Conservation (phyloP, 2,113 vertebrate species). For the Uria lomvia region DNA sequence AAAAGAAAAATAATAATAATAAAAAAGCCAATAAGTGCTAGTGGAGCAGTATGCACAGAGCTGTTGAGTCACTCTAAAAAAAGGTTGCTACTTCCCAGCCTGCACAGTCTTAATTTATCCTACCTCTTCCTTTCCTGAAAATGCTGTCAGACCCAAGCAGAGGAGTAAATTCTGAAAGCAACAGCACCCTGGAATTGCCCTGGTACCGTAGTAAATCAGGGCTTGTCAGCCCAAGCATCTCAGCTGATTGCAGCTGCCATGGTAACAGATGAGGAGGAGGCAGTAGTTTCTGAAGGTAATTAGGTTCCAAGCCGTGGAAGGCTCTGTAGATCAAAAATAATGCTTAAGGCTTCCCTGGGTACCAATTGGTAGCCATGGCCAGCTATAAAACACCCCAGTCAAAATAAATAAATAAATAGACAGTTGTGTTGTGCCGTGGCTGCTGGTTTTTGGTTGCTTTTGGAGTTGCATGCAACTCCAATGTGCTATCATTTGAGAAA, state of each 20-base stretch:
- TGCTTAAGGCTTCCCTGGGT: background rate
- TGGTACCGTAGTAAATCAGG: conserved; percentile 20
- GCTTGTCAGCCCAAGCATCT: background rate
- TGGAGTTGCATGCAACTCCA: background rate
- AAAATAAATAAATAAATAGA: background rate
- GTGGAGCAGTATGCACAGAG: background rate
- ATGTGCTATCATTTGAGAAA: background rate
- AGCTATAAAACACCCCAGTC: background rate
- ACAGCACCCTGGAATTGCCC: conserved; percentile 8
- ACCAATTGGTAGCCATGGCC: background rate
- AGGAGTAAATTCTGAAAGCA: background rate
- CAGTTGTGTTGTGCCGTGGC: background rate
- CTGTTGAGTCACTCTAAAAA: background rate
- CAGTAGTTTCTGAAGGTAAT: conserved; percentile 24
- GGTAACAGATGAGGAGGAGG: conserved; percentile 29
- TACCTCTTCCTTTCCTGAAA: background rate
- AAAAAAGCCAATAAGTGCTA: background rate
- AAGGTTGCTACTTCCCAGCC: background rate
- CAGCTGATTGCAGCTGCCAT: conserved; percentile 23
- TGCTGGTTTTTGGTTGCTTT: background rate
- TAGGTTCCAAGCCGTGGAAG: background rate
- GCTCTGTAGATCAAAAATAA: conserved; percentile 23
- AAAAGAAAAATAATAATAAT: background rate
- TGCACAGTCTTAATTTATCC: conserved; percentile 7
- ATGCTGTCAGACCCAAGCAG: background rate